These are phyloP conservation scores for Gorsachius goisagi DNA, from an alignment of 2,113 vertebrate species.

Conservation along the genomic window DNA sequence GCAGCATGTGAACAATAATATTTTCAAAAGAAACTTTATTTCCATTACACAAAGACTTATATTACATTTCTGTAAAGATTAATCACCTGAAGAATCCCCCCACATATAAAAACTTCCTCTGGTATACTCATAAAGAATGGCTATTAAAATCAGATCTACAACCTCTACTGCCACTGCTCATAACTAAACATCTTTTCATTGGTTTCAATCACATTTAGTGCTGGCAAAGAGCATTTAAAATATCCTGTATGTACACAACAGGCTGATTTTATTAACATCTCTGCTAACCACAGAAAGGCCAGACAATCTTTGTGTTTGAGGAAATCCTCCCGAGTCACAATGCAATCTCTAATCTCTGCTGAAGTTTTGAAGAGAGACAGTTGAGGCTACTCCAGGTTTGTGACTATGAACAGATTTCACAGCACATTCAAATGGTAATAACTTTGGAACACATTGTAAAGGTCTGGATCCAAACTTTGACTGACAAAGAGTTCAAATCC, in stretches of 20 bases:
- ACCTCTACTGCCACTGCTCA: neutral
- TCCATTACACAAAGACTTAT: neutral
- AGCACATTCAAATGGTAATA: neutral
- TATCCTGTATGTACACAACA: neutral
- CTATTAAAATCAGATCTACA: neutral
- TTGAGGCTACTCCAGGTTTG: neutral
- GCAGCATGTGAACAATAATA: neutral
- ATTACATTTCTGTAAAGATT: neutral
- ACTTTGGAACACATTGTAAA: neutral
- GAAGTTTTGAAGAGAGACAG: neutral
- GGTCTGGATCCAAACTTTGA: neutral
- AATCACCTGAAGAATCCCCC: neutral
- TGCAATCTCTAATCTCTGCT: neutral
- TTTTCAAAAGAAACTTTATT: neutral
- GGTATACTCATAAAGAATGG: neutral
- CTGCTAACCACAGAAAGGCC: neutral
- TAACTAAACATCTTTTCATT: neutral
- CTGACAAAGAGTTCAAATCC: neutral
- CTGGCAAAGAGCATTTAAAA: neutral
- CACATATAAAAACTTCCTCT: neutral
- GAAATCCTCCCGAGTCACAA: neutral
- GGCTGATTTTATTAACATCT: neutral
- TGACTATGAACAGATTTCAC: neutral
- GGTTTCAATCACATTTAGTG: neutral
- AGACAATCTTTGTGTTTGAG: neutral